Conservation (phyloP, 2,113 vertebrate species). For the Epinephelus fuscoguttatus region DNA sequence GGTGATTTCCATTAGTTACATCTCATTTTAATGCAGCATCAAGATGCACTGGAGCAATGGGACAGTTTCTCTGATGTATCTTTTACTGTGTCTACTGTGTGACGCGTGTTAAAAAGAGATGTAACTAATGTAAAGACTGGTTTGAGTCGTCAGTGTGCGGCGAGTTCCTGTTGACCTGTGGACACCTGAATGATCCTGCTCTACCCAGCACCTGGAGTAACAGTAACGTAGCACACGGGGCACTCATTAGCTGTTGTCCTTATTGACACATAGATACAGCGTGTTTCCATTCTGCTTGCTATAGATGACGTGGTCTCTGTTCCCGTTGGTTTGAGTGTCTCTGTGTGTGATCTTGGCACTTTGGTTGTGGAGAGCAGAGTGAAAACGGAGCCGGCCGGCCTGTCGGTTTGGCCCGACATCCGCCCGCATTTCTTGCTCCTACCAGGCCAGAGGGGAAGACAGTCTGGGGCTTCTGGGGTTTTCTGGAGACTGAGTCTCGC, state of each 20-base stretch:
- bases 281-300: constrained; percentile 14
- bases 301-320: constrained; percentile 52
- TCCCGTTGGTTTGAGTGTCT: constrained; percentile 51
- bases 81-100: neutral
- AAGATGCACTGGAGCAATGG: neutral
- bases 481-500: constrained; percentile 90
- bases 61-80: neutral
- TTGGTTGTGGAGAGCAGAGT: constrained; percentile 75
- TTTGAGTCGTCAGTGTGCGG: constrained; percentile 21
- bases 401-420: constrained; percentile 26
- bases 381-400: constrained; percentile 42
- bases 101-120: constrained; percentile 25
- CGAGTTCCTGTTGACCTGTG: constrained; percentile 32
- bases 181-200: constrained; percentile 61
- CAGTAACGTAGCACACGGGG: constrained; percentile 46
- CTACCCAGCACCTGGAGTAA: constrained; percentile 57
- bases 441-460: constrained; percentile 94
- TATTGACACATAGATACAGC: constrained; percentile 14
- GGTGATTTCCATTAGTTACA: constrained; percentile 15
- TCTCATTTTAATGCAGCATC: constrained; percentile 17
- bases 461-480: constrained; percentile 90
- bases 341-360: constrained; percentile 80
- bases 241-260: constrained; percentile 6
- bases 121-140: constrained; percentile 8
- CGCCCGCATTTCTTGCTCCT: constrained; percentile 66